These are phyloP conservation scores for Magallana angulata DNA, from an alignment of 1,140 invertebrate genomes.

Conservation along the genomic window DNA sequence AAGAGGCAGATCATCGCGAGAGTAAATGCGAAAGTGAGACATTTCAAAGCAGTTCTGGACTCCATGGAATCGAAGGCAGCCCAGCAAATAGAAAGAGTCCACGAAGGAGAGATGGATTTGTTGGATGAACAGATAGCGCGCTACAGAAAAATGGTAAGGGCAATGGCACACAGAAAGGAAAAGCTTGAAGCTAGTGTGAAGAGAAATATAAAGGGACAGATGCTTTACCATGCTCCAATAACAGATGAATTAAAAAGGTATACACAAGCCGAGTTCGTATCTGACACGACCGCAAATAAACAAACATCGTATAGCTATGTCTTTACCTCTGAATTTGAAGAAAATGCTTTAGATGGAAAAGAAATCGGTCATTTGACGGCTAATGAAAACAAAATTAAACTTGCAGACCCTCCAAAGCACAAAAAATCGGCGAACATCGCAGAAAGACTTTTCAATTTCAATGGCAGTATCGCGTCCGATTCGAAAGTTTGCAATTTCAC, in stretches of 20 bases:
- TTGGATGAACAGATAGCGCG: slow-evolving; percentile 4
- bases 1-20: neutral
- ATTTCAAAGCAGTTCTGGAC: neutral
- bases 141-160: neutral
- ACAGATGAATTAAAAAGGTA: neutral
- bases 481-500: slow-evolving; percentile 9
- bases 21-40: neutral
- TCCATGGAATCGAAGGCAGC: neutral
- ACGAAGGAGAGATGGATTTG: neutral
- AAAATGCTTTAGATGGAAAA: neutral
- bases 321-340: slow-evolving; percentile 6
- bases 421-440: neutral
- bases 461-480: slow-evolving; percentile 10
- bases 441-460: neutral
- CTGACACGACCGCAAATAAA: neutral
- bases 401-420: neutral
- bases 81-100: slow-evolving; percentile 19
- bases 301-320: neutral
- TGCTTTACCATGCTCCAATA: neutral
- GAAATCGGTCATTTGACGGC: neutral
- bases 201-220: neutral
- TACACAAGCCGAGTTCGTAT: neutral
- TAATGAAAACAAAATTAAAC: slow-evolving; percentile 18
- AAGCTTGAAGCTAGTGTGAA: neutral
- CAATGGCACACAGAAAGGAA: neutral